A percentile compares a stretch with the other conserved stretches of the same genome.
Conservation (phyloP, 2,113 vertebrate species). For the Noturus placidus region DNA sequence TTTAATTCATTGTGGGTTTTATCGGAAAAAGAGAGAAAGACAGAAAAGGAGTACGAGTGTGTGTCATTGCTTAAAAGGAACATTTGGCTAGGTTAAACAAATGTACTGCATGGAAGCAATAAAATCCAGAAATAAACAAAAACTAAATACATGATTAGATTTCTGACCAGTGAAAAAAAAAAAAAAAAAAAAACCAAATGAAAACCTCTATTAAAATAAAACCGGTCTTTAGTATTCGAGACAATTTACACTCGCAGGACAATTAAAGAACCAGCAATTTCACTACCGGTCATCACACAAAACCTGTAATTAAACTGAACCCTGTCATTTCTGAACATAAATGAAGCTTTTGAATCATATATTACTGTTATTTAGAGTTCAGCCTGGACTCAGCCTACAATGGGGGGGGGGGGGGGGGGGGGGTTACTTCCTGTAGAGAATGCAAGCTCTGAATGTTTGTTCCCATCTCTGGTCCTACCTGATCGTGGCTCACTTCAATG, state of each 20-base stretch:
- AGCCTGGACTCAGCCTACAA: background rate
- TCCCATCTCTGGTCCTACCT: slow-evolving; percentile 70
- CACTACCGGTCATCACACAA: background rate
- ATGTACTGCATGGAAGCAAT: background rate
- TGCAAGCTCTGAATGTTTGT: background rate
- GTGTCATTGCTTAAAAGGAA: background rate
- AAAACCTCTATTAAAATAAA: background rate
- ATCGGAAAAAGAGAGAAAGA: background rate
- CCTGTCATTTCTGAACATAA: background rate
- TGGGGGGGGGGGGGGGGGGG: too few species aligned
- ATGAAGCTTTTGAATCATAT: background rate
- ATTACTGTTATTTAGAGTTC: background rate
- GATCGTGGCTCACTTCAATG: slow-evolving; percentile 88
- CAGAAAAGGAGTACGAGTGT: background rate
- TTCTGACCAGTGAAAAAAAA: background rate
- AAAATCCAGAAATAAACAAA: background rate
- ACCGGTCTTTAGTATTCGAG: background rate
- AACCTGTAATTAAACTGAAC: background rate
- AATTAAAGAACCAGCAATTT: background rate
- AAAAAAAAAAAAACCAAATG: too few species aligned
- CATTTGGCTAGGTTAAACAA: background rate
- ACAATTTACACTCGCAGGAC: background rate
- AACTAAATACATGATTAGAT: background rate
- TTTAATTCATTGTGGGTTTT: background rate
- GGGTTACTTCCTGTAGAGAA: background rate